Base-by-base conservation (phyloP, 2,797 vertebrate species). In the Enteromius viviparus region DNA sequence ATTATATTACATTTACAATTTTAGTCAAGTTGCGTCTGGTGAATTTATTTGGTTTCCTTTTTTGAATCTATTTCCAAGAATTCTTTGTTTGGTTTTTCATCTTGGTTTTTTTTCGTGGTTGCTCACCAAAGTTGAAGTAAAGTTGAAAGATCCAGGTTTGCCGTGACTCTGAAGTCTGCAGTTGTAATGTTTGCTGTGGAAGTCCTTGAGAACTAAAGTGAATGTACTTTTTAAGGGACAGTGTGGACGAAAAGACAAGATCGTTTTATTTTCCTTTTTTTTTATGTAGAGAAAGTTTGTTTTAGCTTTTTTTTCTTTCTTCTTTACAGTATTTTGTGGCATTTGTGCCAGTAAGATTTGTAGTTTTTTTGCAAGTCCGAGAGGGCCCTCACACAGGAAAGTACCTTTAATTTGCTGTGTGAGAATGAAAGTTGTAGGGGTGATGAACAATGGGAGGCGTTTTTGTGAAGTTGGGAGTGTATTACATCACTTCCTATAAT, bases 181-280 rank as follows among this genome's bases (percentile, higher is more conserved):
- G 23, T 88, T 90, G 88, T 91, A 92, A 89, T 84, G 87, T 90
- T 93, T 93, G 93, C 88, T 62, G 93, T 93, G 88, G 26, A 68
- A 77, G 68, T 47, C 68, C 60, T 47, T 70, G 29, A 65, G 66
- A 86, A 85, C 78, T 55, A 84, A 76, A 4, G 14, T 19, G 23
- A 37, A 70, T 85, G 87, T 88, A 83, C 87, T 47, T 11, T 55
- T 49, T 66, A 78, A 88, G 83, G 74, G 78, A 75, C 81, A 58
- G 51, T 74, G 34, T 85, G 37, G 70, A 72, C 49, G 11, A 21
- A 17, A 82, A 72, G 69, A 69, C 70, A 70, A 29, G 29, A 80
- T 60, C 19, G 49, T 87, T 80, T 26, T 60, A 87, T 60, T 53
- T 66, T 66, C 14, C 4, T 1, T 21, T 15, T 89, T 89, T 81